Evolutionary conservation across 2,113 vertebrate species (phyloP), one percentile per base, ranked within the genome.

Genomic region (Tauraco erythrolophus): DNA sequence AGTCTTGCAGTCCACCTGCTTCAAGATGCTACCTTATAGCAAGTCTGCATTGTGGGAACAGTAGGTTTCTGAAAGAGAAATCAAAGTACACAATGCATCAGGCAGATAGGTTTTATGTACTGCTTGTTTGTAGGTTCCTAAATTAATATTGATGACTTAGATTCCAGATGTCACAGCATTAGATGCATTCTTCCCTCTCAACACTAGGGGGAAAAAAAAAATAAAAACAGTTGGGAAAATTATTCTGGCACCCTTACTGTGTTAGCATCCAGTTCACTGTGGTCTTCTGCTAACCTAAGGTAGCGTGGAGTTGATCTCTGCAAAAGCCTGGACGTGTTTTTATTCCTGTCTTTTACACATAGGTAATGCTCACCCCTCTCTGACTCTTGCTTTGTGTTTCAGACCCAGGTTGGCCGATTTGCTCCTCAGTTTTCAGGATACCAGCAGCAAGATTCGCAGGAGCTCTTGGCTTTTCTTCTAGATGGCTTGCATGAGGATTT

Each of bases 361-460:
- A 24, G 14, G 13, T 69, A 19, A 31, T 28, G 15, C 24, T 62
- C 24, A 35, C 33, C 14, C 7, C 7, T 5, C 27, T 25, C 53
- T 65, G 45, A 46, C 43, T 58, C 8, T 56, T 68, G 33, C 56
- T 85, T 87, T 2, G 2, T 92, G 37, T 92, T 95, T 96, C 97
- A 99, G 99, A 99, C 99, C 1, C 99, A 99, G 97, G 99, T 99
- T 28, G 99, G 99, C 45, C 98, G 99, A 56, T 99, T 99, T 96
- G 99, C 99, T n/a, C 99, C 99, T 77, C 99, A 99, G 97, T 99
- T 99, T 98, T 99, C 99, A 58, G 99, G 99, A 84, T 99, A 99
- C 96, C 99, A 99, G 95, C 99, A 99, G 93, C 99, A 99, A 96
- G 99, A 99, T 98, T 99, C 99, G 19, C 99, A 99, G 98, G 99